phyloP scores from a whole-genome alignment of 2,113 vertebrate species.

The Carollia perspicillata region DNA sequence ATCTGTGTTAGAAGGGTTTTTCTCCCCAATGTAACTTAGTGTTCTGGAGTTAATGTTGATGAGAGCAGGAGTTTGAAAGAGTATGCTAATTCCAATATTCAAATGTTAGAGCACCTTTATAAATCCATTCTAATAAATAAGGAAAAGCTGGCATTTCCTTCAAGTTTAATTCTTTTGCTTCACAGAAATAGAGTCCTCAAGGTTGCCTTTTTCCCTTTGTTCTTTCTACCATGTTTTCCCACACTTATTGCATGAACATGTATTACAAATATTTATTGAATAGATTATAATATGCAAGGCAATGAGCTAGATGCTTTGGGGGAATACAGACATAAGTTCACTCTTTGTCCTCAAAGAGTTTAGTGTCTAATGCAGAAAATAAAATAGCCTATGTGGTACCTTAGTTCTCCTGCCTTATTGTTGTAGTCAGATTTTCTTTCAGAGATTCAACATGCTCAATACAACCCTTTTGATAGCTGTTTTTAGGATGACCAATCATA shows the following conservation, averaged over 20 bases:
- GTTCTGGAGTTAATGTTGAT: background rate
- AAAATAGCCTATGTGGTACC: background rate
- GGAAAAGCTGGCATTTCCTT: slow-evolving; percentile 17
- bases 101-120: background rate
- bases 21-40: background rate
- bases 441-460: background rate
- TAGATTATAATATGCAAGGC: background rate
- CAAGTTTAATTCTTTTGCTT: background rate
- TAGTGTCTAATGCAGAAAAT: background rate
- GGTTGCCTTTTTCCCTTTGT: background rate
- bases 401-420: background rate
- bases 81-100: background rate
- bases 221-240: background rate
- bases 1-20: background rate
- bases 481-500: background rate
- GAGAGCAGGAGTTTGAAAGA: background rate
- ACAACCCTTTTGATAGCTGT: background rate
- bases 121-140: background rate
- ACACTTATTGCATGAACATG: background rate
- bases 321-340: background rate
- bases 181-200: background rate
- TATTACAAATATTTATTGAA: background rate
- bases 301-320: background rate
- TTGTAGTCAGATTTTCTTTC: background rate
- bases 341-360: background rate